phyloP scores from a whole-genome alignment of 1,140 invertebrate species.

The Onthophagus taurus region DNA sequence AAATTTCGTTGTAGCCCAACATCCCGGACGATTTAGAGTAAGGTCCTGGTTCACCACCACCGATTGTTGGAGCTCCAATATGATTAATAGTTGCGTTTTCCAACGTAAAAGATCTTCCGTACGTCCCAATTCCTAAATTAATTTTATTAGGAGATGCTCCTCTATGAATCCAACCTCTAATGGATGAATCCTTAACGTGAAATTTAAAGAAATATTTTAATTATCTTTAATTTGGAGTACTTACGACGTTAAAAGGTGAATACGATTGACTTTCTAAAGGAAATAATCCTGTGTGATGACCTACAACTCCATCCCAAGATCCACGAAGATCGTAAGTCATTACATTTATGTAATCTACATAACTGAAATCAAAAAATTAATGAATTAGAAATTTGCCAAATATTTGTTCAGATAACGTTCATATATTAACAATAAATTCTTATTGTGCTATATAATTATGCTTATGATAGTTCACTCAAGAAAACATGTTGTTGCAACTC shows the following conservation, averaged over 20 bases:
- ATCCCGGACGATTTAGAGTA: constrained; percentile 60
- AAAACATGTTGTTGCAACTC: no score
- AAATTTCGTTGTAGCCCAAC: constrained; percentile 67
- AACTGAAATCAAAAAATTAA: constrained; percentile 25
- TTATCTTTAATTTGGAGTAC: constrained; percentile 3
- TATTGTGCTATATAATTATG: no score
- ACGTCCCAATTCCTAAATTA: constrained; percentile 55
- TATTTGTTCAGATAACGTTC: no score
- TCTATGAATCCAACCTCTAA: constrained; percentile 34
- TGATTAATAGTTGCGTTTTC: constrained; percentile 38
- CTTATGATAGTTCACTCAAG: no score
- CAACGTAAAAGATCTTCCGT: constrained; percentile 55
- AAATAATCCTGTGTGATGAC: constrained; percentile 47
- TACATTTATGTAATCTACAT: constrained; percentile 54
- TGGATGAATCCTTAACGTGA: constrained; percentile 26
- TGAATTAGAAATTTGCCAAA: constrained; percentile 11
- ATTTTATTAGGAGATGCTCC: constrained; percentile 48
- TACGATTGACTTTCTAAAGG: constrained; percentile 38
- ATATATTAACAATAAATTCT: no score
- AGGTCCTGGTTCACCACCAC: constrained; percentile 52
- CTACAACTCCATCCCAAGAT: constrained; percentile 48
- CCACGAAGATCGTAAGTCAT: constrained; percentile 64
- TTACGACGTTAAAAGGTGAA: constrained; percentile 40
- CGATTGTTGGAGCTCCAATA: constrained; percentile 42
- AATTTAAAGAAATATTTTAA: not conserved